Evolutionary conservation across 1,140 invertebrate species (phyloP).

Genomic region (Vanessa tameamea): DNA sequence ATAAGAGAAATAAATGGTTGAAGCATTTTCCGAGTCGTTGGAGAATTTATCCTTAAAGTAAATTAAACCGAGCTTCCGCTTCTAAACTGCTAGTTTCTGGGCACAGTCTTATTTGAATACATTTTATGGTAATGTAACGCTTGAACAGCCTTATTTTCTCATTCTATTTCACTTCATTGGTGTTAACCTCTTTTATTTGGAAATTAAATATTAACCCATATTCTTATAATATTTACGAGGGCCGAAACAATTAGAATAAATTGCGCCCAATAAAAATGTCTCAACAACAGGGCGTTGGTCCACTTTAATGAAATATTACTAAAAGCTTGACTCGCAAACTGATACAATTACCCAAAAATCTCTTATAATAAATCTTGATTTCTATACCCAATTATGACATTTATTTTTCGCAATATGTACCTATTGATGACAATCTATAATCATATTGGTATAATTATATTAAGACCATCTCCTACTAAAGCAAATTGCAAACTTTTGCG

Average conservation of each 20-base stretch:
- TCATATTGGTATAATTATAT: too few species aligned
- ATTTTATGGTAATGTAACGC: not conserved
- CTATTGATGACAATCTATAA: too few species aligned
- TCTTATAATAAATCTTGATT: not conserved
- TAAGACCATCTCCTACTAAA: too few species aligned
- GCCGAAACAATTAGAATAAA: constrained; percentile 29
- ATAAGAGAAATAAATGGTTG: constrained; percentile 37
- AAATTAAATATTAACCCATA: constrained; percentile 21
- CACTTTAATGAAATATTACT: constrained; percentile 26
- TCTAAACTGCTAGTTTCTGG: constrained; percentile 6
- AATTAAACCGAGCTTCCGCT: constrained; percentile 31
- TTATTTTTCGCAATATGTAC: too few species aligned
- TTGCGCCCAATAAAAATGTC: constrained; percentile 28
- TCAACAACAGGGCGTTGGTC: constrained; percentile 25
- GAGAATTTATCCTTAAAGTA: constrained; percentile 38
- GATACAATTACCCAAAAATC: constrained; percentile 12
- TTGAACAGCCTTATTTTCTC: not conserved
- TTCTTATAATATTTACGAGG: constrained; percentile 23
- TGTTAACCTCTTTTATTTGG: not conserved
- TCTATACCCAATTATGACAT: too few species aligned
- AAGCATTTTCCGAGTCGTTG: constrained; percentile 35
- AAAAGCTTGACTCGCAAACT: constrained; percentile 22
- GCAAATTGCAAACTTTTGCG: too few species aligned
- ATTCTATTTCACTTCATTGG: not conserved
- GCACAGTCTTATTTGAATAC: not conserved